A percentile compares a stretch with the other conserved stretches of the same genome.
Conservation (phyloP, 2,113 vertebrate genomes). For the Heliornis fulica region DNA sequence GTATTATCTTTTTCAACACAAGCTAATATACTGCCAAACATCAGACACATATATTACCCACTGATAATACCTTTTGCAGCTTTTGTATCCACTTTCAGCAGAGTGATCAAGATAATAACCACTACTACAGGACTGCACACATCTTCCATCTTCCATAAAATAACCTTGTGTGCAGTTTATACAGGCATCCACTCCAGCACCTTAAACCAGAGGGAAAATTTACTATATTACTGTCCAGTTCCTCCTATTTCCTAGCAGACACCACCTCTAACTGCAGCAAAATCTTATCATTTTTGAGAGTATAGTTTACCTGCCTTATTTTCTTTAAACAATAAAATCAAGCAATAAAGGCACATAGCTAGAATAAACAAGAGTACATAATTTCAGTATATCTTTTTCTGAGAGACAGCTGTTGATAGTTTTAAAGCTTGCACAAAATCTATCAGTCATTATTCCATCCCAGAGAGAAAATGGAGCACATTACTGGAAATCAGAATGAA, state of each 20-base stretch:
- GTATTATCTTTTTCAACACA: not conserved
- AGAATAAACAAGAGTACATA: not conserved
- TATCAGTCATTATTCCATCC: not conserved
- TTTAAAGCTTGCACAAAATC: not conserved
- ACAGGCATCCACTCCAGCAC: conserved; percentile 89
- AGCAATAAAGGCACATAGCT: not conserved
- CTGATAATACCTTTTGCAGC: conserved; percentile 83
- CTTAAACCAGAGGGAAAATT: conserved; percentile 68
- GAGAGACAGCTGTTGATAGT: not conserved
- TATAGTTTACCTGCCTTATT: not conserved
- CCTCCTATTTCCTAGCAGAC: not conserved
- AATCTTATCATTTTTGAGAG: not conserved
- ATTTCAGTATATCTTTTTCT: not conserved
- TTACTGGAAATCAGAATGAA: not conserved
- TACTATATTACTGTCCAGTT: not conserved
- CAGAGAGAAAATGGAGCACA: not conserved
- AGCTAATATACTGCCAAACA: not conserved
- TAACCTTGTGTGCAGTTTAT: conserved; percentile 87
- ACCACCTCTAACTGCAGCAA: not conserved
- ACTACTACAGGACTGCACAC: conserved; percentile 84
- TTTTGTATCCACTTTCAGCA: conserved; percentile 81
- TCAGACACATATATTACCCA: not conserved
- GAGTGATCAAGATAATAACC: conserved; percentile 88
- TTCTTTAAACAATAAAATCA: not conserved
- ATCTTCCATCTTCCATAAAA: conserved; percentile 92